phyloP scores from a whole-genome alignment of 1,140 invertebrate genomes.

The Macrobrachium rosenbergii region DNA sequence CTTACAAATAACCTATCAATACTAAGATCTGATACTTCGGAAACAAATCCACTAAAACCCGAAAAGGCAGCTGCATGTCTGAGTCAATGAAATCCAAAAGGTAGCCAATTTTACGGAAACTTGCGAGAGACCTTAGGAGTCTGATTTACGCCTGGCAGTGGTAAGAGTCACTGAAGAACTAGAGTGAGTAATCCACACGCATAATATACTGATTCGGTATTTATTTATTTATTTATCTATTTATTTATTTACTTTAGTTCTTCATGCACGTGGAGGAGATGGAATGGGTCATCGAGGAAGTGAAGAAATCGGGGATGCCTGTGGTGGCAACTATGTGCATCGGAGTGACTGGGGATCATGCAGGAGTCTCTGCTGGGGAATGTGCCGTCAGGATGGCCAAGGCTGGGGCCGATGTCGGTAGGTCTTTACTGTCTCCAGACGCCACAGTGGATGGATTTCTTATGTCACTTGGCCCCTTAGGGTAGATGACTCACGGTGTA shows the following conservation, averaged over 20 bases:
- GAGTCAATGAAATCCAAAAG: no score
- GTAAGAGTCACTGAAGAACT: no score
- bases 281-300: constrained; percentile 70
- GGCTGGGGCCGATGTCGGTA: constrained; percentile 69
- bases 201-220: no score
- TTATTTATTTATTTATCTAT: not conserved
- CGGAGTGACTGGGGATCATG: constrained; percentile 69
- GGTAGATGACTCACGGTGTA: no score
- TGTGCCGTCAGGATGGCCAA: constrained; percentile 70
- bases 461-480: not conserved
- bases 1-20: no score
- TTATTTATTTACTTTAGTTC: constrained; percentile 67
- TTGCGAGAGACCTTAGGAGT: no score
- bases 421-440: not conserved
- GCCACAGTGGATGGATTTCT: not conserved
- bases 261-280: constrained; percentile 71
- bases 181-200: no score
- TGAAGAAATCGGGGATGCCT: constrained; percentile 66
- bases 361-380: constrained; percentile 67
- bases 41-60: no score
- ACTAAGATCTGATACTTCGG: no score
- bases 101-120: no score
- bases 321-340: constrained; percentile 70
- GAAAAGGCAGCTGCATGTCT: no score
- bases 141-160: no score